A percentile compares a stretch with the other conserved stretches of the same genome.
Evolutionary conservation across 2,888 invertebrate genomes (phyloP).

Genomic region (Chymomyza caudatula): DNA sequence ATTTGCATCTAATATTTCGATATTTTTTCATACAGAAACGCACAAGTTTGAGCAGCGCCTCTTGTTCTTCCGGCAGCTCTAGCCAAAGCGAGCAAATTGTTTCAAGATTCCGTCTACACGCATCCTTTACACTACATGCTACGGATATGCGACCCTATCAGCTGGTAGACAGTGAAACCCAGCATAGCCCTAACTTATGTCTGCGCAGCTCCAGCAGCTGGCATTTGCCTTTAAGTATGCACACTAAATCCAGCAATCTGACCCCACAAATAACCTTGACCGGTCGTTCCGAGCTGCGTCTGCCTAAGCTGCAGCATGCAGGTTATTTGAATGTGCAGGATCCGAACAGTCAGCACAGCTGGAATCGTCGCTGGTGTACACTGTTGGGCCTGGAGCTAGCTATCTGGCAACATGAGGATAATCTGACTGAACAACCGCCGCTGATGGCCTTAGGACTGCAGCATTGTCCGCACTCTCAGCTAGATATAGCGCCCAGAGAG

Average conservation of each 20-base stretch:
- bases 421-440: constrained; percentile 74
- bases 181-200: constrained; percentile 52
- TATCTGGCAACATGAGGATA: constrained; percentile 80
- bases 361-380: constrained; percentile 81
- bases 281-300: constrained; percentile 63
- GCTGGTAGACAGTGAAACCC: constrained; percentile 46
- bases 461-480: constrained; percentile 44
- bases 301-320: constrained; percentile 61
- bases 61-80: constrained; percentile 38
- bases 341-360: constrained; percentile 76
- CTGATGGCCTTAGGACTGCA: constrained; percentile 76
- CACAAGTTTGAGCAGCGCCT: constrained; percentile 41
- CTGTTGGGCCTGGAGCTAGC: constrained; percentile 77
- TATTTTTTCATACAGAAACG: constrained; percentile 33
- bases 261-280: constrained; percentile 58
- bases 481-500: constrained; percentile 76
- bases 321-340: constrained; percentile 80
- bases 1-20: not conserved
- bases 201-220: constrained; percentile 61
- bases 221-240: constrained; percentile 50
- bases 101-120: constrained; percentile 76
- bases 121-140: constrained; percentile 65
- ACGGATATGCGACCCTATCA: constrained; percentile 68
- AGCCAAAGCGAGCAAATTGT: constrained; percentile 62
- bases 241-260: constrained; percentile 67